Base-by-base conservation (phyloP, 2,888 invertebrate species). In the Drosophila multiciliata region DNA sequence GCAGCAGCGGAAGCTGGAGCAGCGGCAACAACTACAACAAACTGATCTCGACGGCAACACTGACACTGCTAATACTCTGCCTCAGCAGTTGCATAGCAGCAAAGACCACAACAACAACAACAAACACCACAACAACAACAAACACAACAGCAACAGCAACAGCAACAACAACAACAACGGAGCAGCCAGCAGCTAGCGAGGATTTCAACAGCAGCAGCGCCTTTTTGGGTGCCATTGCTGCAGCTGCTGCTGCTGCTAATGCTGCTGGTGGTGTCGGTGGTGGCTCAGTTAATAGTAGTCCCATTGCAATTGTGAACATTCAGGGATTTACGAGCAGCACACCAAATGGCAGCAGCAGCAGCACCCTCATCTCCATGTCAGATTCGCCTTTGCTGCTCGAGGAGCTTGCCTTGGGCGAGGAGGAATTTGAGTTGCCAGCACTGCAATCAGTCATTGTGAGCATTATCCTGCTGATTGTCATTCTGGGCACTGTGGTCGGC, bases 401-500 rank as follows among this genome's bases (percentile, higher is more conserved):
- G 17, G 85, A 89, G 15, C 55, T 78, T 36, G 54, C 65, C 5
- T 66, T 50, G 6, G 79, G 61, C 12, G 82, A 78, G 1, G 84
- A 80, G 20, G 91, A 90, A n/a, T 86, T 90, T 20, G 89, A 89
- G 11, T 71, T 92, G 63, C 92, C 93, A 0, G 91, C 92, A 2
- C 61, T 93, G 61, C 92, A 94, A 54, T 94, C 96, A 69, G 95
- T 97, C 81, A 92, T 97, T 78, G 95, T 97, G 82, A 95, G 96
- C 72, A 94, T 96, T 75, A 94, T 97, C 73, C 94, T 97, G 85
- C 94, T 97, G 80, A 94, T 95, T 87, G 96, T 97, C 54, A 96
- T 97, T 79, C 93, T 96, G 72, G 96, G 96, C 77, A 97, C 97
- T 5, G 95, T 97, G 74, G 95, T 97, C 68, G 97, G 97, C 55